Conservation (phyloP, 2,888 invertebrate genomes). For the Lomographa bimaculata region DNA sequence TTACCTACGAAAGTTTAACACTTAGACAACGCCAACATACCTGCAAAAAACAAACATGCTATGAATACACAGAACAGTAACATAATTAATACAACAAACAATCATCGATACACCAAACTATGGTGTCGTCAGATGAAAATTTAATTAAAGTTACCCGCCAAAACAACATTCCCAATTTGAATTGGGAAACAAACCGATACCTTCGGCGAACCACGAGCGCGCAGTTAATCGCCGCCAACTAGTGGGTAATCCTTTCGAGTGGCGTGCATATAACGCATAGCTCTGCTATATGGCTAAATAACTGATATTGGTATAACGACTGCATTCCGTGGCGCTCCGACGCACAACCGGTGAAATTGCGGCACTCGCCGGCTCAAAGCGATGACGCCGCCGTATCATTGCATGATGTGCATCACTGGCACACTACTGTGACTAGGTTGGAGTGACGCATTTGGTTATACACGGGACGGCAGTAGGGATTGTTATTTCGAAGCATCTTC, state of each 20-base stretch:
- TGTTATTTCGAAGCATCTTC: too few relatives aligned
- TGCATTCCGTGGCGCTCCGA: slow-evolving; percentile 60
- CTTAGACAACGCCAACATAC: slow-evolving; percentile 74
- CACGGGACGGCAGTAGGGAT: slow-evolving; percentile 24
- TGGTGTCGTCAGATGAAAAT: slow-evolving; percentile 29
- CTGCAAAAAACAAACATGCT: slow-evolving; percentile 54
- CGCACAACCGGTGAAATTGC: slow-evolving; percentile 63
- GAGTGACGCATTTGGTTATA: slow-evolving; percentile 36
- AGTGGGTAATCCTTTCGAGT: slow-evolving; percentile 77
- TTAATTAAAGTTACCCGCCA: slow-evolving; percentile 51
- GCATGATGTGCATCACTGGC: slow-evolving; percentile 57
- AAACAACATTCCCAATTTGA: slow-evolving; percentile 54
- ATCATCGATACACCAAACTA: slow-evolving; percentile 18
- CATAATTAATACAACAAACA: slow-evolving; percentile 17
- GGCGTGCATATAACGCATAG: slow-evolving; percentile 59
- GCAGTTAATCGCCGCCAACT: slow-evolving; percentile 75
- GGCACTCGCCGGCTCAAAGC: slow-evolving; percentile 67
- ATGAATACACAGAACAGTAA: slow-evolving; percentile 6
- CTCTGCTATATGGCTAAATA: slow-evolving; percentile 9
- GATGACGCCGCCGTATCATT: slow-evolving; percentile 68
- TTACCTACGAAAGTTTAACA: too few relatives aligned
- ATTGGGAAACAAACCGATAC: slow-evolving; percentile 65
- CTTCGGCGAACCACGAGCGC: slow-evolving; percentile 62
- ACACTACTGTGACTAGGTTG: slow-evolving; percentile 11
- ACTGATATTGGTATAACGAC: slow-evolving; percentile 47